phyloP scores from a whole-genome alignment of 37 sponge, comb jelly and placozoan genomes.

The Mnemiopsis leidyi region DNA sequence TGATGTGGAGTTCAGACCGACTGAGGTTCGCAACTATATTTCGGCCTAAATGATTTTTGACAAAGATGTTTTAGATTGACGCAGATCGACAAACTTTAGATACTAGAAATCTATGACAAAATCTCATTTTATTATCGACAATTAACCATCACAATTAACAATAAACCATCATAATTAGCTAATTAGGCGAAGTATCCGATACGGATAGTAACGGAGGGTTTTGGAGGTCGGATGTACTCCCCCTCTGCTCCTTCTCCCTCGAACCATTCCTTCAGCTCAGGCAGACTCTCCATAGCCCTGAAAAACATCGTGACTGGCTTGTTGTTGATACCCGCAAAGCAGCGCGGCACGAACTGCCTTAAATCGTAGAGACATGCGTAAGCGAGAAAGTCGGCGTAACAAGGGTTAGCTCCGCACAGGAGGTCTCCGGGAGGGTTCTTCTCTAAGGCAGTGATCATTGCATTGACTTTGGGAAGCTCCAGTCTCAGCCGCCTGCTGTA shows the following conservation, averaged over 20 bases:
- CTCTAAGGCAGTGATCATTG: conserved; percentile 26
- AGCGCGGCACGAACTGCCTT: neutral
- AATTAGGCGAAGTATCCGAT: conserved; percentile 54
- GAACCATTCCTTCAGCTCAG: conserved; percentile 25
- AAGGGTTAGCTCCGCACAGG: neutral
- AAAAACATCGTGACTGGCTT: conserved; percentile 52
- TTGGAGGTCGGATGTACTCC: conserved; percentile 47
- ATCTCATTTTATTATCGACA: too few species aligned
- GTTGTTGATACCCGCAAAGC: conserved; percentile 50
- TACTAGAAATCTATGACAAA: too few species aligned
- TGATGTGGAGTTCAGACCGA: conserved; percentile 19
- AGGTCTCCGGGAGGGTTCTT: neutral
- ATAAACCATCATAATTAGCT: too few species aligned
- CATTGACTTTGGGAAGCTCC: conserved; percentile 18
- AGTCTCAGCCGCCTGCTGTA: conserved; percentile 23
- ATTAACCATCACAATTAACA: too few species aligned
- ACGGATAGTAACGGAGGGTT: conserved; percentile 16
- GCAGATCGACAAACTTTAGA: too few species aligned
- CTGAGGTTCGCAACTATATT: conserved; percentile 19
- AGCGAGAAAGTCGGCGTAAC: conserved; percentile 34
- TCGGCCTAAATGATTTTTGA: too few species aligned
- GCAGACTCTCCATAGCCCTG: neutral
- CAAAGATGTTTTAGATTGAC: too few species aligned
- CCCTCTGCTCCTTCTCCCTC: conserved; percentile 12
- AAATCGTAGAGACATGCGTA: conserved; percentile 43